Evolutionary conservation across 2,797 vertebrate species (phyloP), one percentile per base, ranked within the genome.

Genomic region (Hippopotamyrus pictus): DNA sequence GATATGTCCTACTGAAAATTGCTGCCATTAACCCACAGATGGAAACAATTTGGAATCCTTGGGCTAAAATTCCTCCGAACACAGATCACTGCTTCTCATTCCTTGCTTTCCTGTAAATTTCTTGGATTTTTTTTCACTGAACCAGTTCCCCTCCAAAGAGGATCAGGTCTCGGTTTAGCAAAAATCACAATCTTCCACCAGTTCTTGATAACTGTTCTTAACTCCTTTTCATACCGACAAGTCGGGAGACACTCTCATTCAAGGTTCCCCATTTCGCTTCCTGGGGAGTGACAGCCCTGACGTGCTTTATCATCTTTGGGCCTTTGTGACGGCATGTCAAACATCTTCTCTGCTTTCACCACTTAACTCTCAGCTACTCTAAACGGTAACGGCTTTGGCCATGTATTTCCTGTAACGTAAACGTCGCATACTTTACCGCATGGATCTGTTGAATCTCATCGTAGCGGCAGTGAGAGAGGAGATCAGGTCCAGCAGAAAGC

Each of bases 121-220:
- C 48, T 73, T 33, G 69, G 69, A 82, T 88, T 88, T 89, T 33
- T 19, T 69, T 53, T 25, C 46, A 82, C 57, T 59, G 73, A 82
- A 1, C 53, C 51, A 88, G 41, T 57, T 89, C 11, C 76, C 53
- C 88, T 85, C 83, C 46, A 85, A 29, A 85, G 46, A 85, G 44
- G 3, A 33, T 44, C 37, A 3, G 2, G 37, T 44, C 17, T 44
- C 0, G 14, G 37, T 79, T 79, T 79, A 79, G 14, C 73, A 9
- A 79, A 44, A 19, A 41, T 44, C 73, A 79, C 73, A 17, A 6
- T 44, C 19, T 9, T 44, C 73, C 37, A 79, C 14, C 37, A 79
- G 37, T 41, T 41, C 73, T n/a, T 79, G 37, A 79, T 44, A 79
- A 79, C 73, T 41, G 37, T 19, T 79, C 37, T 17, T 79, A 44